A percentile compares a stretch with the other conserved stretches of the same genome.
Evolutionary conservation across 2,797 vertebrate species (phyloP).

Genomic region (Sphaeramia orbicularis): DNA sequence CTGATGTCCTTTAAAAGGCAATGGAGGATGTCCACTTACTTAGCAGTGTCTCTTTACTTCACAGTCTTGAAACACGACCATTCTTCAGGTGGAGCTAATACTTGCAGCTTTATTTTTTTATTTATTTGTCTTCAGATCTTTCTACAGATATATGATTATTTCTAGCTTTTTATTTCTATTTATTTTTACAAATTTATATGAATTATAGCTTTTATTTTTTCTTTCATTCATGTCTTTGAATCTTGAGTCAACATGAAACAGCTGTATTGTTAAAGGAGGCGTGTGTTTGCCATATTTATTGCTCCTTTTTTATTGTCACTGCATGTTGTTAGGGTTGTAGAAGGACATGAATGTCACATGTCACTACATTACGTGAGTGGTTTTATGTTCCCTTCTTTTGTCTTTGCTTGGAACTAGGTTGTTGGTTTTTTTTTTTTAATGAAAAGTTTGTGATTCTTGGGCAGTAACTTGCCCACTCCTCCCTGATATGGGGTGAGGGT

Average conservation of each 20-base stretch:
- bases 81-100: constrained; percentile 26
- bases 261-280: constrained; percentile 12
- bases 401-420: constrained; percentile 11
- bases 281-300: constrained; percentile 44
- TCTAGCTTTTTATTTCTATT: no score
- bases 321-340: not conserved
- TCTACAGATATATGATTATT: not conserved
- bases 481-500: constrained; percentile 42
- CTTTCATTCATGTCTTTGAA: constrained; percentile 13
- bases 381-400: not conserved
- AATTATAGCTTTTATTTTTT: not conserved
- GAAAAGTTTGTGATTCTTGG: not conserved
- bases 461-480: constrained; percentile 13
- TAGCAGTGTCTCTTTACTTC: constrained; percentile 49
- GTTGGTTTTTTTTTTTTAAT: constrained; percentile 4
- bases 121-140: not conserved
- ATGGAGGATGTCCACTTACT: constrained; percentile 38
- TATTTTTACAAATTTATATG: no score
- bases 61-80: constrained; percentile 40
- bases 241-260: constrained; percentile 26
- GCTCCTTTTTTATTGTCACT: constrained; percentile 31
- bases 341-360: constrained; percentile 24
- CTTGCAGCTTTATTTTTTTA: not conserved
- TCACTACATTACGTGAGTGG: not conserved
- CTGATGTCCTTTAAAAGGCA: constrained; percentile 40